These are phyloP conservation scores for Lasaia peninsularis DNA, from an alignment of 1,140 invertebrate genomes.

Conservation along the genomic window DNA sequence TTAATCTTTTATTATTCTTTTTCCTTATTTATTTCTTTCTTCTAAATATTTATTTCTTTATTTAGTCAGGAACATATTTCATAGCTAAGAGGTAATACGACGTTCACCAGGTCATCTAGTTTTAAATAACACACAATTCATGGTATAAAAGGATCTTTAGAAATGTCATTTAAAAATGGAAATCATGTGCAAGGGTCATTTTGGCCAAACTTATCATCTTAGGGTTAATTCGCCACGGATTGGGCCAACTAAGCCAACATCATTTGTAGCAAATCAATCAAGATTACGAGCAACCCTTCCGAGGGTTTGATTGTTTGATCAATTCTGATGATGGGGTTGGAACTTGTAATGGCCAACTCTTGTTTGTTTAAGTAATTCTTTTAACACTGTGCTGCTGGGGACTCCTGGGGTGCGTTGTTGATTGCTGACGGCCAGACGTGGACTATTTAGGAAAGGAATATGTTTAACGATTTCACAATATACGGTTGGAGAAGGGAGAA, in stretches of 20 bases:
- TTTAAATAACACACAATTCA: too few relatives aligned
- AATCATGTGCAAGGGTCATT: not conserved
- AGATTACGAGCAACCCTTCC: constrained; percentile 60
- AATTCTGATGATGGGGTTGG: constrained; percentile 55
- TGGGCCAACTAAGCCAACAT: constrained; percentile 36
- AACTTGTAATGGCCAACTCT: constrained; percentile 30
- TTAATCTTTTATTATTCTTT: too few relatives aligned
- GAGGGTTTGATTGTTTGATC: constrained; percentile 52
- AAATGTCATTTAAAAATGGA: not conserved
- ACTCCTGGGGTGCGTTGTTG: not conserved
- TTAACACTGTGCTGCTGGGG: not conserved
- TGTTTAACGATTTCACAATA: too few relatives aligned
- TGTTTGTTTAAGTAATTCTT: constrained; percentile 30
- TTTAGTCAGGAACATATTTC: too few relatives aligned
- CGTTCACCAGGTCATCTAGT: too few relatives aligned
- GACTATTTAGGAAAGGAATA: too few relatives aligned
- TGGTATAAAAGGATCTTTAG: not conserved
- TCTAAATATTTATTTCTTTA: too few relatives aligned
- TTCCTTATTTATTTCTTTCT: too few relatives aligned
- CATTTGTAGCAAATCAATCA: constrained; percentile 71
- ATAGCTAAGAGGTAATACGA: too few relatives aligned
- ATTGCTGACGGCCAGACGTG: not conserved
- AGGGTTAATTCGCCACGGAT: constrained; percentile 44
- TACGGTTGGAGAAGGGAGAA: too few relatives aligned
- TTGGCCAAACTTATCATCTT: constrained; percentile 9